Evolutionary conservation across 35 echinoderm and acorn worm species (phyloP).

Genomic region (Diadema setosum): DNA sequence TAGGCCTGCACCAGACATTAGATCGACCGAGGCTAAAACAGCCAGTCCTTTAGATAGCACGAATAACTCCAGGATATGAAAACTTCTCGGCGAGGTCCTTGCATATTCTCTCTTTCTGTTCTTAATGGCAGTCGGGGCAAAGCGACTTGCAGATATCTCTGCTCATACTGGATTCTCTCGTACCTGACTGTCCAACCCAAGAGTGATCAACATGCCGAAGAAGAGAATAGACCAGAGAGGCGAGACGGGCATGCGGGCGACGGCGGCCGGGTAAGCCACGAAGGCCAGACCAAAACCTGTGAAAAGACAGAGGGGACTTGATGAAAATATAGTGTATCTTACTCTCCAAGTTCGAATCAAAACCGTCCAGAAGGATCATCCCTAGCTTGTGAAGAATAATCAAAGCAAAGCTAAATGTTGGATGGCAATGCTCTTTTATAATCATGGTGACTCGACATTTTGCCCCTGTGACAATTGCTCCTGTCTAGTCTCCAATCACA

Average conservation of each 20-base stretch:
- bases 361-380: too few species aligned
- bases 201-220: slow-evolving; percentile 81
- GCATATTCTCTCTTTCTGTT: neutral
- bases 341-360: too few species aligned
- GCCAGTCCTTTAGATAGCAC: neutral
- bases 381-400: too few species aligned
- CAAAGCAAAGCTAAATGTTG: too few species aligned
- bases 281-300: slow-evolving; percentile 80
- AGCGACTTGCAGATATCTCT: neutral
- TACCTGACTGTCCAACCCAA: slow-evolving; percentile 89
- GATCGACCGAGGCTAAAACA: too few species aligned
- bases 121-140: neutral
- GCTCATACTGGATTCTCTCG: neutral
- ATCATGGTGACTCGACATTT: too few species aligned
- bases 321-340: too few species aligned
- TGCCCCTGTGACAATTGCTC: too few species aligned
- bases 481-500: too few species aligned
- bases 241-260: slow-evolving; percentile 60
- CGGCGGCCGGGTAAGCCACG: slow-evolving; percentile 76
- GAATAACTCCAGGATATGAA: neutral
- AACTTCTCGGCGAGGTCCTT: neutral
- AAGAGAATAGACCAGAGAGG: slow-evolving; percentile 82
- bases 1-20: too few species aligned
- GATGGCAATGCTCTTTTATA: too few species aligned
- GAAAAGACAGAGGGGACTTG: too few species aligned